Base-by-base conservation (phyloP, 2,113 vertebrate genomes). In the Cyrtonyx montezumae region DNA sequence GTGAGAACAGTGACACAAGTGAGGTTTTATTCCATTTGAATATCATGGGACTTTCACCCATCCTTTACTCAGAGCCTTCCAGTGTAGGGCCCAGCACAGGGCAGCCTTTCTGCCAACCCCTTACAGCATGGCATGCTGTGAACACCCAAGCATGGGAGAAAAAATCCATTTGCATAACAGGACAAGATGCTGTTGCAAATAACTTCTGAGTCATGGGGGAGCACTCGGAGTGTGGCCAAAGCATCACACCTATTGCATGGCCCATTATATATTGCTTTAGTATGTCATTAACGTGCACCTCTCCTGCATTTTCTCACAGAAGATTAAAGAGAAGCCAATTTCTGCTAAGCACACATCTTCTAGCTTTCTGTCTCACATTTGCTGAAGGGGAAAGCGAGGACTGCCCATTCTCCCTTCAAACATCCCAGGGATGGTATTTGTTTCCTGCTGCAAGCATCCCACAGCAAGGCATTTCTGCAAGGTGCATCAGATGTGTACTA, bases 111-210 rank as follows among this genome's bases (percentile, higher is more conserved):
- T 79, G 53, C 66, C 75, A 45, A 4, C 2, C 3, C 23, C 37
- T 43, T 21, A 37, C 14, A 37, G 13, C 2, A 45, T 0, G 1
- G 73, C 49, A 90, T 0, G 0, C 3, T n/a, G 63, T 19, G 20
- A 7, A 2, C 59, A 45, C 16, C 30, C 4, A 56, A 46, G 62
- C 2, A 13, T 53, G 34, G 46, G 37, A 49, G 51, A 14, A 63
- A 62, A 92, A 37, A 2, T 5, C 3, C 43, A 2, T 65, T 81
- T 79, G 30, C 20, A 12, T 34, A 68, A 84, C 6, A 59, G 62
- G 30, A 82, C 7, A 19, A 68, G 82, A n/a, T 4, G 4, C 9
- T 48, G 34, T 56, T 77, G 34, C 59, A 74, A 83, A 56, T 48
- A 67, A 51, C 9, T 84, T 32, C 25, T 13, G 77, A 71, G 61